Evolutionary conservation across 2,113 vertebrate species (phyloP).

Genomic region (Ageneiosus marmoratus): DNA sequence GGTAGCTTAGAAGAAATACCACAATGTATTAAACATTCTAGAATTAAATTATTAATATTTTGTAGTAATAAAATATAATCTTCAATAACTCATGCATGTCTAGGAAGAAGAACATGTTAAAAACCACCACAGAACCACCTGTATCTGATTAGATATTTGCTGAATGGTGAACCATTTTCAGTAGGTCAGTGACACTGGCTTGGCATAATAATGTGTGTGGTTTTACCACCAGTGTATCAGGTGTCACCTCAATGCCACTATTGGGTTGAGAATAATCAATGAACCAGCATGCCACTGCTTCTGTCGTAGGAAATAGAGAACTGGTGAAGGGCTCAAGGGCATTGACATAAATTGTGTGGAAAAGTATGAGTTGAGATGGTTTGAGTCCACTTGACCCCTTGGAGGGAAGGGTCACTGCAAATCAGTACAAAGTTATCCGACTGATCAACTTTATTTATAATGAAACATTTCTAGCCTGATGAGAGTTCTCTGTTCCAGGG

Average conservation of each 20-base stretch:
- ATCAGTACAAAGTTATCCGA: background rate
- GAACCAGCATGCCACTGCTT: background rate
- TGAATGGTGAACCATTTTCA: background rate
- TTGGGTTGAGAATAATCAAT: background rate
- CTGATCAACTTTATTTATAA: background rate
- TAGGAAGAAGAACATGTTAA: background rate
- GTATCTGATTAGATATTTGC: background rate
- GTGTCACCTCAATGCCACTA: background rate
- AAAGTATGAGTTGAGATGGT: background rate
- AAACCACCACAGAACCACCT: background rate
- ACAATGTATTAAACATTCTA: background rate
- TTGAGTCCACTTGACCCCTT: too few relatives aligned
- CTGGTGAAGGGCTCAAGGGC: background rate
- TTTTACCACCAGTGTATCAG: background rate
- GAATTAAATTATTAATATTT: background rate
- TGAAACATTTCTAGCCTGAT: background rate
- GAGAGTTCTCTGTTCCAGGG: background rate
- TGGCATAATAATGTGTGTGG: background rate
- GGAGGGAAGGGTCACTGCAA: background rate
- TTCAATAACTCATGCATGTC: background rate
- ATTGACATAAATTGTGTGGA: background rate
- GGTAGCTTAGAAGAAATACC: background rate
- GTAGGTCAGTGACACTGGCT: background rate
- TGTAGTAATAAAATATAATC: too few relatives aligned
- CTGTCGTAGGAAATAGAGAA: background rate